Evolutionary conservation across 2,888 invertebrate genomes (phyloP).

Genomic region (Parochlus steinenii): DNA sequence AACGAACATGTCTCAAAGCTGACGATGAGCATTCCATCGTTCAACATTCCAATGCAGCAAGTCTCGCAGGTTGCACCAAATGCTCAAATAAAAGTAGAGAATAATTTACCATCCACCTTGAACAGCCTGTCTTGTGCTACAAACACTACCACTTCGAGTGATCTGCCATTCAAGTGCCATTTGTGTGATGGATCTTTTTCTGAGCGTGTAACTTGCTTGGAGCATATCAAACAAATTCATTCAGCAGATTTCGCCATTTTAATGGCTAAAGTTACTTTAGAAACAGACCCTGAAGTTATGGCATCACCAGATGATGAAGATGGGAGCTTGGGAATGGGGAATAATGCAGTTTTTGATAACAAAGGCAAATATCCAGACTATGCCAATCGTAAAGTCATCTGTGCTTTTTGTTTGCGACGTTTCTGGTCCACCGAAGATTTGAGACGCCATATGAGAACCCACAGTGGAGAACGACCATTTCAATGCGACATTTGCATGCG

Average conservation of each 20-base stretch:
- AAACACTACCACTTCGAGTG: conserved; percentile 28
- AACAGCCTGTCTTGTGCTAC: conserved; percentile 11
- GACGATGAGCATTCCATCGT: conserved; percentile 18
- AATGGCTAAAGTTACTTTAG: conserved; percentile 65
- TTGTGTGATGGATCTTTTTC: conserved; percentile 77
- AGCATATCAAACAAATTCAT: conserved; percentile 64
- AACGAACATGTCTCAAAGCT: conserved; percentile 15
- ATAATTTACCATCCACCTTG: conserved; percentile 2
- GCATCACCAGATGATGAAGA: conserved; percentile 34
- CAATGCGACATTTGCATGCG: conserved; percentile 79
- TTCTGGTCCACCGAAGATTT: conserved; percentile 93
- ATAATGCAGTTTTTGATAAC: no score
- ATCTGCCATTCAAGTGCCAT: conserved; percentile 80
- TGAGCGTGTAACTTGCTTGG: conserved; percentile 61
- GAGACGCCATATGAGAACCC: conserved; percentile 84
- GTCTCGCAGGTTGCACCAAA: conserved; percentile 16
- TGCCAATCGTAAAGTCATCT: conserved; percentile 73
- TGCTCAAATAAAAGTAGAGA: conserved; percentile 9
- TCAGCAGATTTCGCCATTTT: conserved; percentile 61
- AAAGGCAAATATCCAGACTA: conserved; percentile 72
- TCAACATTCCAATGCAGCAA: conserved; percentile 20
- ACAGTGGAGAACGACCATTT: conserved; percentile 83
- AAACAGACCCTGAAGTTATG: conserved; percentile 33
- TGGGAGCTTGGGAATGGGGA: no score
- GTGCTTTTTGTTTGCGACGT: conserved; percentile 82